Base-by-base conservation (phyloP, 2,888 invertebrate species). In the Cataglyphis cursor region DNA sequence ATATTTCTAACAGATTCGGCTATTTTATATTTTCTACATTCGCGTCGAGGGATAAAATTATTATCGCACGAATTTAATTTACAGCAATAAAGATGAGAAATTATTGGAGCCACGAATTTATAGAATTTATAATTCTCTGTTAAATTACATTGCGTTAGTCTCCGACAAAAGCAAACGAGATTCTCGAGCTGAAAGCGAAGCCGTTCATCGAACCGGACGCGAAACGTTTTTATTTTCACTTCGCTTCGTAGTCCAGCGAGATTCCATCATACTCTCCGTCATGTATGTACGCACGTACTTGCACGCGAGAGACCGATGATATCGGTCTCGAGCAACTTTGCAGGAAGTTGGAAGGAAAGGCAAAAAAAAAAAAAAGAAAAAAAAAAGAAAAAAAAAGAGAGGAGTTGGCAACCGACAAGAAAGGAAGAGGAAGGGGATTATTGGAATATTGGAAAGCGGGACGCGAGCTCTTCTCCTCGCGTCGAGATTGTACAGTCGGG, bases 301-400 rank as follows among this genome's bases (percentile, higher is more conserved):
- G 31, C 31, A 74, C 3, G 15, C 35, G 51, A 38, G 35, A 75
- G 21, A 15, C 38, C 28, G 28, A 28, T 28, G 66, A 66, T 76
- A 66, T 76, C 66, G 68, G 66, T 54, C 51, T 54, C 51, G 76
- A 76, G 66, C 57, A 76, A 76, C 76, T 76, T 41, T 28, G 38
- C 68, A 51, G 68, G 54, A 66, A 73, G 28, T 28, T 15, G 59
- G 59, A 28, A 28, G 54, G 51, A 76, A 66, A 54, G 51, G 15
- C 65, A 65, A 65, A n/a, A 38, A 21, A 5, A 24, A 28, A 24
- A 24, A 24, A 24, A 24, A 24, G 1, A 28, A 28, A 28, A 28
- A 28, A 28, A 28, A 28, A 28, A n/a, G n/a, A 18, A 41, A 21
- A 5, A 24, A 15, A 4, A 5, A 31, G 18, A 28, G 18, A 59